A percentile compares a stretch with the other conserved stretches of the same genome.
phyloP scores from a whole-genome alignment of 2,888 invertebrate genomes.

The Macroteleia sp. region DNA sequence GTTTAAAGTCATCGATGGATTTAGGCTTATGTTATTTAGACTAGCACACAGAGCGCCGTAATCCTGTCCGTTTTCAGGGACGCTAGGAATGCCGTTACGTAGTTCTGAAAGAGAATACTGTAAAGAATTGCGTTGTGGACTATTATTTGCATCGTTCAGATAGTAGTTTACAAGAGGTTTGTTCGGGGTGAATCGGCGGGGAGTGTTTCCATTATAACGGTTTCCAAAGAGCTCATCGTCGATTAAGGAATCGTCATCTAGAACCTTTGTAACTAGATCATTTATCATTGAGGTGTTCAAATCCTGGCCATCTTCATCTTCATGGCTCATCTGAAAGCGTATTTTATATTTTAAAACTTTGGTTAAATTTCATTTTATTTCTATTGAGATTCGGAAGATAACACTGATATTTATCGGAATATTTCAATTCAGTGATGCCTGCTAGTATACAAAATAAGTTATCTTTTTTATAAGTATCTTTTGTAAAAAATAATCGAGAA shows the following conservation, averaged over 20 bases:
- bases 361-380: too few species aligned
- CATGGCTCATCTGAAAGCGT: conserved; percentile 77
- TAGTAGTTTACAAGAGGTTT: conserved; percentile 33
- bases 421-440: too few species aligned
- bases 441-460: too few species aligned
- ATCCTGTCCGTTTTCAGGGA: conserved; percentile 71
- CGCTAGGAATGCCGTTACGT: conserved; percentile 57
- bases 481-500: too few species aligned
- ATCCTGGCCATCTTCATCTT: conserved; percentile 81
- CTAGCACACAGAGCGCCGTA: conserved; percentile 74
- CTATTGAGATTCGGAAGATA: too few species aligned
- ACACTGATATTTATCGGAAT: too few species aligned
- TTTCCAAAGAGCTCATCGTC: conserved; percentile 72
- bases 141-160: conserved; percentile 47
- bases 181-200: conserved; percentile 60
- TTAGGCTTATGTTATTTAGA: conserved; percentile 73
- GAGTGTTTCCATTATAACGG: conserved; percentile 73
- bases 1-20: too few species aligned
- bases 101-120: conserved; percentile 55
- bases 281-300: conserved; percentile 87
- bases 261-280: conserved; percentile 87
- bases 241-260: conserved; percentile 86
- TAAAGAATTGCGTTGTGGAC: conserved; percentile 5
- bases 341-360: too few species aligned
- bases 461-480: too few species aligned